Conservation (phyloP, 2,113 vertebrate species). For the Cyphomyrus discorhynchus region DNA sequence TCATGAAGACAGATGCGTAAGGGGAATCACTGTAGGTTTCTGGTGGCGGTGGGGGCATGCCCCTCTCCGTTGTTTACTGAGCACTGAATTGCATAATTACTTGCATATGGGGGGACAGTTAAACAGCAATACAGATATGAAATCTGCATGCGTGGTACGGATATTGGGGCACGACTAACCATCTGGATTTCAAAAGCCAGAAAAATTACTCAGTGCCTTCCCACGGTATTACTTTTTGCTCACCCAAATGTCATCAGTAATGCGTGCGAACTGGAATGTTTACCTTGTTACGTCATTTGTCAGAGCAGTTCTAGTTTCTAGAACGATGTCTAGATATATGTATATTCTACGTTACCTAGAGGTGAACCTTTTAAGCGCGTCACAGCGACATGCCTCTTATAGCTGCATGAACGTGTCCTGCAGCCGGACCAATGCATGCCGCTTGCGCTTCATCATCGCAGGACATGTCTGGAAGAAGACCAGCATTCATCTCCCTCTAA, state of each 20-base stretch:
- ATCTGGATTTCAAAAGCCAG: not conserved
- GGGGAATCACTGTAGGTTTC: not conserved
- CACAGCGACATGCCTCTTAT: not conserved
- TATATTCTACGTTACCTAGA: not conserved
- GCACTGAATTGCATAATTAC: conserved; percentile 2
- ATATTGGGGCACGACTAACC: not conserved
- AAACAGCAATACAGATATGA: not conserved
- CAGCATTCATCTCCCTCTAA: not conserved
- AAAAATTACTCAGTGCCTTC: not conserved
- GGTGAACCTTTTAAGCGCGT: not conserved
- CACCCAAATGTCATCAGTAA: not conserved
- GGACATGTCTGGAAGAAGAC: not conserved
- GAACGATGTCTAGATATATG: not conserved
- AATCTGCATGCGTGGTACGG: not conserved
- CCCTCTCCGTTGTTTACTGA: not conserved
- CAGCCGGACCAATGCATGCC: not conserved
- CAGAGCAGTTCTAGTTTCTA: not conserved
- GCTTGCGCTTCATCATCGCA: not conserved
- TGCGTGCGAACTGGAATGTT: not conserved
- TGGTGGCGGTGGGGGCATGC: not conserved
- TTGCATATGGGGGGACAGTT: not conserved
- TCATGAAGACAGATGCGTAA: not conserved
- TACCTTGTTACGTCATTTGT: not conserved
- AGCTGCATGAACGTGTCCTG: not conserved
- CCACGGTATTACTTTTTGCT: not conserved